A percentile compares a stretch with the other conserved stretches of the same genome.
Evolutionary conservation across 2,113 vertebrate genomes (phyloP).

Genomic region (Campylomormyrus tamandua): DNA sequence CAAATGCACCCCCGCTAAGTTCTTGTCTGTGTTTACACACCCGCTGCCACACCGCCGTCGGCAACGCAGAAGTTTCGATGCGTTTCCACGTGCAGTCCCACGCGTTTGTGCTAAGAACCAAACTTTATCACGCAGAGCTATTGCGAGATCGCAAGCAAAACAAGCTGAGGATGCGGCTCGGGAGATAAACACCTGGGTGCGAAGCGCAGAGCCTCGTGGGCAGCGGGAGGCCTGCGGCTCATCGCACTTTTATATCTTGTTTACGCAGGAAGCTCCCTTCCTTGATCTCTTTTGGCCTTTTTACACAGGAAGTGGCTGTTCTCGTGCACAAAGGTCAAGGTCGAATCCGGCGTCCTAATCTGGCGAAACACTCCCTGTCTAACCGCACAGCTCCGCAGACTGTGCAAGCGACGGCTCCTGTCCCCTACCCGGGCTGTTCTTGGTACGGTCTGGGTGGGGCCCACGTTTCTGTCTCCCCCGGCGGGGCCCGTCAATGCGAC

Average conservation of each 20-base stretch:
- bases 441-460: neutral
- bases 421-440: neutral
- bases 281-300: neutral
- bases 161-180: constrained; percentile 11
- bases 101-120: neutral
- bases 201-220: neutral
- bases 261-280: neutral
- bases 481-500: neutral
- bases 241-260: neutral
- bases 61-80: neutral
- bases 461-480: neutral
- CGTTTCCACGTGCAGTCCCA: neutral
- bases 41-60: neutral
- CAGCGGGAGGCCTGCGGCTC: too few species aligned
- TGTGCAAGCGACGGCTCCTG: neutral
- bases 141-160: neutral
- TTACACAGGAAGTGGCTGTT: neutral
- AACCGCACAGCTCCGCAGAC: neutral
- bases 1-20: neutral
- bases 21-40: neutral
- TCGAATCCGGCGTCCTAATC: neutral
- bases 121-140: neutral
- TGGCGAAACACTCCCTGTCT: neutral
- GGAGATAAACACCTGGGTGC: constrained; percentile 19
- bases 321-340: neutral